Evolutionary conservation across 2,113 vertebrate genomes (phyloP).

Genomic region (Xiphias gladius): DNA sequence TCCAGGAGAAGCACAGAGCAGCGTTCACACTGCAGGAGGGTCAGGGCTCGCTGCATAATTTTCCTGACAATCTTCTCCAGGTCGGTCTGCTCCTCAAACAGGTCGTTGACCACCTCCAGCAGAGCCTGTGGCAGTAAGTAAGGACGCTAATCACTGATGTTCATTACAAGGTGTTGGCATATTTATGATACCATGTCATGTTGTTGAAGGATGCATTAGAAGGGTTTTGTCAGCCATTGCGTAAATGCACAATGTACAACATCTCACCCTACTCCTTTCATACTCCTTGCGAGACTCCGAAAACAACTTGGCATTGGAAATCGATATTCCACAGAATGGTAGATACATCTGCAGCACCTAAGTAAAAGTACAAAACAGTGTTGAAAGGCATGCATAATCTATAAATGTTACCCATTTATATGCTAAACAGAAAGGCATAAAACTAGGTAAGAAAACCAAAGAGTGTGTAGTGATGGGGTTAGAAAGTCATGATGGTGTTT

Average conservation of each 20-base stretch:
- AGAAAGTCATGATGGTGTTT: slow-evolving; percentile 26
- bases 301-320: slow-evolving; percentile 87
- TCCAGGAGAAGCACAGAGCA: slow-evolving; percentile 88
- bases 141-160: neutral
- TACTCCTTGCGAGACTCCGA: slow-evolving; percentile 86
- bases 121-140: slow-evolving; percentile 72
- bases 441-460: neutral
- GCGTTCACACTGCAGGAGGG: slow-evolving; percentile 85
- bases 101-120: slow-evolving; percentile 86
- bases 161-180: neutral
- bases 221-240: neutral
- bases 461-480: neutral
- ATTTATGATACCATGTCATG: neutral
- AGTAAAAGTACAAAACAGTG: neutral
- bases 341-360: slow-evolving; percentile 88
- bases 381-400: slow-evolving; percentile 13
- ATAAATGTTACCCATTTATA: neutral
- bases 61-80: slow-evolving; percentile 88
- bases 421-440: slow-evolving; percentile 6
- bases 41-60: slow-evolving; percentile 88
- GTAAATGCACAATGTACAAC: slow-evolving; percentile 23
- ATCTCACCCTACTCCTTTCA: slow-evolving; percentile 83
- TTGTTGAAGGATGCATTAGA: neutral
- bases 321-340: slow-evolving; percentile 84
- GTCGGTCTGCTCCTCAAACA: slow-evolving; percentile 88